A percentile compares a stretch with the other conserved stretches of the same genome.
These are phyloP conservation scores for Pteruthius melanotis DNA, from an alignment of 2,113 vertebrate species.

Conservation along the genomic window DNA sequence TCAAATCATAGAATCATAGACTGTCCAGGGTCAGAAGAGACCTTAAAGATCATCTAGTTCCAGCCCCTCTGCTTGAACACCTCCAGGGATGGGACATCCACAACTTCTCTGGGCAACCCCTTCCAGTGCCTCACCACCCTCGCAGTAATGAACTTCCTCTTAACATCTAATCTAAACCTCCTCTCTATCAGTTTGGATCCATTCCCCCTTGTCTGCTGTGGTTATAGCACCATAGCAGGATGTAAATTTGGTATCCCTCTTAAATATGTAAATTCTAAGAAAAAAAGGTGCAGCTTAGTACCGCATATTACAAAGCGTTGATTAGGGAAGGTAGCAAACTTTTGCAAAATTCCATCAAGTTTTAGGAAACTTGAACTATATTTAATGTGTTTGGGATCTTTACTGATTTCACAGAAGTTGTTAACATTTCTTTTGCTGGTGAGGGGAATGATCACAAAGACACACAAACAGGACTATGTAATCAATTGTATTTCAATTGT, in stretches of 20 bases:
- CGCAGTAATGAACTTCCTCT: background rate
- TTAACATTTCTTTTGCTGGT: background rate
- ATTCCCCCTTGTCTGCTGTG: background rate
- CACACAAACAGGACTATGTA: accelerated
- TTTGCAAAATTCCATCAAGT: background rate
- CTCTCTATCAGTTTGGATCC: background rate
- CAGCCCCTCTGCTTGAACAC: background rate
- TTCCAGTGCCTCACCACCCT: background rate
- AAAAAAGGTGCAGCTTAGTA: background rate
- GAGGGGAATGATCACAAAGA: background rate
- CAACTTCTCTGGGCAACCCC: background rate
- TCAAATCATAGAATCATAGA: background rate
- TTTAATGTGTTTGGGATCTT: background rate
- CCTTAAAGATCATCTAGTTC: background rate
- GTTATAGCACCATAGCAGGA: background rate
- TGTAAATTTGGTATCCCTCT: background rate
- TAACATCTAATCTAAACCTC: background rate
- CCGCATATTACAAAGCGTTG: background rate
- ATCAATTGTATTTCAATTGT: background rate
- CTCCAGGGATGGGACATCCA: background rate
- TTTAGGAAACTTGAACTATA: background rate
- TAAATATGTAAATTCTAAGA: background rate
- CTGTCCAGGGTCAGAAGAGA: background rate
- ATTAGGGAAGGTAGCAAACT: background rate
- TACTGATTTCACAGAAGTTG: background rate